A percentile compares a stretch with the other conserved stretches of the same genome.
Conservation (phyloP, 2,888 invertebrate genomes). For the Rapana venosa region DNA sequence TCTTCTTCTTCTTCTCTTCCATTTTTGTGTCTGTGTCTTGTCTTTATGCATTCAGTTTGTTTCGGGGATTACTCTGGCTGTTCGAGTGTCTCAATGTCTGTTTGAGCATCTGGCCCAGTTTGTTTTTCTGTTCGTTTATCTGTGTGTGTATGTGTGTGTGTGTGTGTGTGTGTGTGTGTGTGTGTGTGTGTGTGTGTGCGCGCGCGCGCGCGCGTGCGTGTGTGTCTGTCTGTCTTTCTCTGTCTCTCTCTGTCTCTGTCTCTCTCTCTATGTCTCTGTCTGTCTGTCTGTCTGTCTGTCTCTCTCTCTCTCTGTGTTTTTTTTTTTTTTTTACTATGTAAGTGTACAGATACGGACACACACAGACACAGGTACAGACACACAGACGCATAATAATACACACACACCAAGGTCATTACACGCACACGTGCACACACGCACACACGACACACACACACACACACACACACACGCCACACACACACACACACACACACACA, state of each 20-base stretch:
- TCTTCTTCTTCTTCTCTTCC: not conserved
- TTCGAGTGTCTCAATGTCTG: not conserved
- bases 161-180: not conserved
- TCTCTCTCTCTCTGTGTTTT: not conserved
- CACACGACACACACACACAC: no score
- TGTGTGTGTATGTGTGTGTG: not conserved
- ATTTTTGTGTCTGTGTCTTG: not conserved
- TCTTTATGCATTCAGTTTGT: not conserved
- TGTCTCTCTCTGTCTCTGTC: not conserved
- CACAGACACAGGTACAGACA: no score
- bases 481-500: no score
- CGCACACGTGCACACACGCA: no score
- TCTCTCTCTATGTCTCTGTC: not conserved
- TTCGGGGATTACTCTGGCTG: not conserved
- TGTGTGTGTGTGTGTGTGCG: not conserved
- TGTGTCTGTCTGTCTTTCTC: not conserved
- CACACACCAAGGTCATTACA: no score
- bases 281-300: slow-evolving; percentile 29
- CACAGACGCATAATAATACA: no score
- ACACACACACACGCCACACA: no score
- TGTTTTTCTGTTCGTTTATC: not conserved
- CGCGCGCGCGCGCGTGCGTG: not conserved
- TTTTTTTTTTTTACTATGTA: no score
- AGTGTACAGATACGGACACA: no score
- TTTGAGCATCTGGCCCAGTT: not conserved